A percentile compares a stretch with the other conserved stretches of the same genome.
phyloP scores from a whole-genome alignment of 2,888 invertebrate genomes.

The Drosophila nr. perissopoda region DNA sequence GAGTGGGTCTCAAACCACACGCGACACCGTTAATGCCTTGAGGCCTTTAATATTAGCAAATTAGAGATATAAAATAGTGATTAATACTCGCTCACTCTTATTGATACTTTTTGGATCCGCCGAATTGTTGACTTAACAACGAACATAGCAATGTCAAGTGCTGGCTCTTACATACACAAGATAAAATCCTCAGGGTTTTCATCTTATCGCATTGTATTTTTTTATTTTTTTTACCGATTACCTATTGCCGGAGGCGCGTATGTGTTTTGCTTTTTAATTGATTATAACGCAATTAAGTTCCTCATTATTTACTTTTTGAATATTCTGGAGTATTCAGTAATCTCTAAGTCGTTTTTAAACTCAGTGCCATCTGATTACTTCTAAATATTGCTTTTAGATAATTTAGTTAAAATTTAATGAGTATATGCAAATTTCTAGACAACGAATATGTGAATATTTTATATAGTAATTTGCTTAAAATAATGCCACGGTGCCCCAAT shows the following conservation, averaged over 20 bases:
- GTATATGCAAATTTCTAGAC: not conserved
- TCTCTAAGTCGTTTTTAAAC: too few relatives aligned
- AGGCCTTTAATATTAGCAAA: constrained; percentile 22
- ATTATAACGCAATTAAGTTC: not conserved
- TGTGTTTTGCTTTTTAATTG: not conserved
- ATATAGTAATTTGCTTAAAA: not conserved
- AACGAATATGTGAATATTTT: not conserved
- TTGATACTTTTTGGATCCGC: constrained; percentile 25
- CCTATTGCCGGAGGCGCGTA: not conserved
- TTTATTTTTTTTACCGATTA: not conserved
- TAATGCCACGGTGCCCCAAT: not conserved
- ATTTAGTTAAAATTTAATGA: not conserved
- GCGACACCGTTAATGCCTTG: constrained; percentile 13
- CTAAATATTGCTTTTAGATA: not conserved
- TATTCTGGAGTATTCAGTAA: not conserved
- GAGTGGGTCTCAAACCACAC: constrained; percentile 33
- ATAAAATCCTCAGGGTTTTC: constrained; percentile 1
- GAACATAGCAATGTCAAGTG: constrained; percentile 30
- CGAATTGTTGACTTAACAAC: constrained; percentile 3
- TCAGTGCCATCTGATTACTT: not conserved
- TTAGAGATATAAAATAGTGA: constrained; percentile 10
- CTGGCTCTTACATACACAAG: not conserved
- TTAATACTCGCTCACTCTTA: constrained; percentile 15
- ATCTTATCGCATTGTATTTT: constrained; percentile 29
- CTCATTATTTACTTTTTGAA: not conserved